Evolutionary conservation across 2,797 vertebrate genomes (phyloP), one percentile per base, ranked within the genome.

Genomic region (Rhincodon typus): DNA sequence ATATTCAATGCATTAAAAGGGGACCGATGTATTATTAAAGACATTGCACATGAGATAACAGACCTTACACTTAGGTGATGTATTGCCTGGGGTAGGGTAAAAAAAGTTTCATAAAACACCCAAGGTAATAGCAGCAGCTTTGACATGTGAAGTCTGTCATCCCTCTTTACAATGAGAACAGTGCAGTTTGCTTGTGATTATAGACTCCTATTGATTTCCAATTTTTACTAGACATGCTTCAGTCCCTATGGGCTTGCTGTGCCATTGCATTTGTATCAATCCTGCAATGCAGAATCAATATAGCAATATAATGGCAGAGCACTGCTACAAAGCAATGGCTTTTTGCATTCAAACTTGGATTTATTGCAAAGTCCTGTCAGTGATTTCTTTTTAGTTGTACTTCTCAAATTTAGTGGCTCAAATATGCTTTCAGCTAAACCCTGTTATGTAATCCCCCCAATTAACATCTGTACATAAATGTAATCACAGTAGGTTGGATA

Each of bases 131-230:
- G 96, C 0, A 0, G 96, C 96, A n/a, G 42, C 96, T 95, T 96
- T 96, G 96, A 96, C 96, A 96, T 96, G 91, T 96, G 96, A 97
- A 94, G 96, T 96, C 96, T 97, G 97, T 96, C 97, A 96, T 98
- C 97, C 96, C 97, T 97, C 97, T 97, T 96, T 95, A 96, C 97
- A 96, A 96, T 96, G 97, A 98, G 98, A 98, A 97, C 96, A 97
- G 97, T 96, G 97, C 96, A 72, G 96, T 97, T 98, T 97, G 96
- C 96, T 97, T 97, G 96, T 21, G 96, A 98, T 98, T 98, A 98
- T 98, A 98, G 98, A 98, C 97, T 97, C 96, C 96, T 97, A 98
- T 98, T 97, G 98, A 98, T 98, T 98, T 98, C 97, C 97, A 97
- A 94, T 98, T 97, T 98, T 98, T 96, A 97, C 97, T 97, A 97